Evolutionary conservation across 2,888 invertebrate species (phyloP).

Genomic region (Blera fallax): DNA sequence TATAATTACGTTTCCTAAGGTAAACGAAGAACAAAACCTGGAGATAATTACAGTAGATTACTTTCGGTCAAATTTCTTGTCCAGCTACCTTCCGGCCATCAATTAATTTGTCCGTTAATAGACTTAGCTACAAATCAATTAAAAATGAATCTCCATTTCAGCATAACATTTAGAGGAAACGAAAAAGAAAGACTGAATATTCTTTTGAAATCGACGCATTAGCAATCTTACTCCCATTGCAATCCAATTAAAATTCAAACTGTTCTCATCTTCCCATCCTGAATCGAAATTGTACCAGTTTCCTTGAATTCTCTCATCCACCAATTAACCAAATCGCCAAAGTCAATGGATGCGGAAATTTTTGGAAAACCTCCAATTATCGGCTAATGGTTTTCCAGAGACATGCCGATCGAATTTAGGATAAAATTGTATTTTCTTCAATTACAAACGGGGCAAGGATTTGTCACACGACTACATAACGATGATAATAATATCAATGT

Average conservation of each 20-base stretch:
- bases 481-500: slow-evolving; percentile 1
- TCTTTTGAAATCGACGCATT: slow-evolving; percentile 44
- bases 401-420: slow-evolving; percentile 5
- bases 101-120: slow-evolving; percentile 28
- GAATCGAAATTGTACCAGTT: not conserved
- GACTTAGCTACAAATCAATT: slow-evolving; percentile 44
- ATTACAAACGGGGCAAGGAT: slow-evolving; percentile 24
- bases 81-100: not conserved
- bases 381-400: slow-evolving; percentile 19
- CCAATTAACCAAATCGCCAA: slow-evolving; percentile 54
- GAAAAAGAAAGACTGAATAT: slow-evolving; percentile 5
- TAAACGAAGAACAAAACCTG: not conserved
- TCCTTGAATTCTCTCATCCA: slow-evolving; percentile 9
- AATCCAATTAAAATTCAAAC: slow-evolving; percentile 59
- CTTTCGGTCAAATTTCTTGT: not conserved
- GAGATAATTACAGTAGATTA: not conserved
- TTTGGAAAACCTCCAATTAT: slow-evolving; percentile 62
- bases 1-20: not conserved
- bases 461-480: slow-evolving; percentile 28
- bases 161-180: not conserved
- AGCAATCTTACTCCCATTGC: slow-evolving; percentile 39
- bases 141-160: slow-evolving; percentile 27
- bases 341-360: slow-evolving; percentile 36
- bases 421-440: slow-evolving; percentile 35
- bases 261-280: slow-evolving; percentile 10